Evolutionary conservation across 1,140 invertebrate species (phyloP).

Genomic region (Parasteatoda tepidariorum): DNA sequence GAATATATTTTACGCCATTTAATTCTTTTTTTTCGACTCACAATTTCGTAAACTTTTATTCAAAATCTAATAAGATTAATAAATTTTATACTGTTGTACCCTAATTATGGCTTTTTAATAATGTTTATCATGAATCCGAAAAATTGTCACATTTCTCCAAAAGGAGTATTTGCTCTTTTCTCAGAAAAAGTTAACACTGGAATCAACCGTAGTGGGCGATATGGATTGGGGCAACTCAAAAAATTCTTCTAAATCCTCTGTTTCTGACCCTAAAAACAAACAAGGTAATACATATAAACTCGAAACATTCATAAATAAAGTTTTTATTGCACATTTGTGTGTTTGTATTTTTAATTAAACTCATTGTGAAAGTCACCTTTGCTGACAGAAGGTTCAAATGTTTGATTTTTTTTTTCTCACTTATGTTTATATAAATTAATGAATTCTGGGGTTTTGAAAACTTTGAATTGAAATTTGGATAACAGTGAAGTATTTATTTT

Average conservation of each 20-base stretch:
- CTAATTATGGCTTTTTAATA: slow-evolving; percentile 53
- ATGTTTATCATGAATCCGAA: slow-evolving; percentile 42
- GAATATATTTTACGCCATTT: too few relatives aligned
- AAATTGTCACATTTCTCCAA: slow-evolving; percentile 11
- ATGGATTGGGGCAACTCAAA: slow-evolving; percentile 46
- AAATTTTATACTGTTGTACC: too few relatives aligned
- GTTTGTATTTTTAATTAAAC: background rate
- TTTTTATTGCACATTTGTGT: background rate
- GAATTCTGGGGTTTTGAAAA: too few relatives aligned
- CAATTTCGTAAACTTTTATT: too few relatives aligned
- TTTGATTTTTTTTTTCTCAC: too few relatives aligned
- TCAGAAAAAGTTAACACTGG: slow-evolving; percentile 12
- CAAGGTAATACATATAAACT: slow-evolving; percentile 17
- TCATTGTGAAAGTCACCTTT: background rate
- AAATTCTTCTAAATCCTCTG: slow-evolving; percentile 27
- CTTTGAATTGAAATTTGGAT: background rate
- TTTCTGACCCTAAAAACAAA: slow-evolving; percentile 33
- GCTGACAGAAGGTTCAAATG: background rate
- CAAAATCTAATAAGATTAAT: too few relatives aligned
- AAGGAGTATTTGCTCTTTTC: slow-evolving; percentile 23
- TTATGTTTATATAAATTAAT: too few relatives aligned
- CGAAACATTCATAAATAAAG: too few relatives aligned
- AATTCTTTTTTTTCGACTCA: too few relatives aligned
- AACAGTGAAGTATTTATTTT: background rate
- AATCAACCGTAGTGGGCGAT: slow-evolving; percentile 38